These are phyloP conservation scores for Nyctereutes procyonoides DNA, from an alignment of 2,113 vertebrate species.

Conservation along the genomic window DNA sequence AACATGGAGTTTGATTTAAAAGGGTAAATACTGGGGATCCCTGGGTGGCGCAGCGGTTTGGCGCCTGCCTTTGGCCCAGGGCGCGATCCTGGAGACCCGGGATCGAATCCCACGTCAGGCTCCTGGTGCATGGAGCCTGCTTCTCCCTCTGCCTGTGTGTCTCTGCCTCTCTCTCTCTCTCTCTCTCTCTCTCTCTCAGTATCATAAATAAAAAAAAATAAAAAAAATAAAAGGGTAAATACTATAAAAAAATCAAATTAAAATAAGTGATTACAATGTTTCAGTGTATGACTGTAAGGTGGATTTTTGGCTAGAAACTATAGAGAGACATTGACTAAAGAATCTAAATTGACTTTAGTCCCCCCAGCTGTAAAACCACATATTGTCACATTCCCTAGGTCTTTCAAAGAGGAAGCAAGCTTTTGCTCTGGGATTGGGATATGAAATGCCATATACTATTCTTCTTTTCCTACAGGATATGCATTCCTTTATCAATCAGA, in stretches of 20 bases:
- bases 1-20: no score
- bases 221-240: neutral
- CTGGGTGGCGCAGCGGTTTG: no score
- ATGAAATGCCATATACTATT: neutral
- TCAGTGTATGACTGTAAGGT: neutral
- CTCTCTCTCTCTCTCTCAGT: no score
- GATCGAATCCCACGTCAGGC: no score
- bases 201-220: no score
- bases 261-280: neutral
- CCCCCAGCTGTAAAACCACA: neutral
- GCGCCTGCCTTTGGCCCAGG: no score
- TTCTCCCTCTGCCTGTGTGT: no score
- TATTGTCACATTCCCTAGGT: neutral
- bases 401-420: neutral
- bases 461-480: constrained; percentile 87
- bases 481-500: constrained; percentile 90
- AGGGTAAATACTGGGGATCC: neutral
- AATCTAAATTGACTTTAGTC: neutral
- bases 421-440: neutral
- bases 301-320: neutral
- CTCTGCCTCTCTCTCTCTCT: no score
- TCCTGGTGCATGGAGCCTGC: no score
- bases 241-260: neutral
- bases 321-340: neutral
- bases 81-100: no score